Conservation (phyloP, 2,797 vertebrate species). For the Sebastes itinus region DNA sequence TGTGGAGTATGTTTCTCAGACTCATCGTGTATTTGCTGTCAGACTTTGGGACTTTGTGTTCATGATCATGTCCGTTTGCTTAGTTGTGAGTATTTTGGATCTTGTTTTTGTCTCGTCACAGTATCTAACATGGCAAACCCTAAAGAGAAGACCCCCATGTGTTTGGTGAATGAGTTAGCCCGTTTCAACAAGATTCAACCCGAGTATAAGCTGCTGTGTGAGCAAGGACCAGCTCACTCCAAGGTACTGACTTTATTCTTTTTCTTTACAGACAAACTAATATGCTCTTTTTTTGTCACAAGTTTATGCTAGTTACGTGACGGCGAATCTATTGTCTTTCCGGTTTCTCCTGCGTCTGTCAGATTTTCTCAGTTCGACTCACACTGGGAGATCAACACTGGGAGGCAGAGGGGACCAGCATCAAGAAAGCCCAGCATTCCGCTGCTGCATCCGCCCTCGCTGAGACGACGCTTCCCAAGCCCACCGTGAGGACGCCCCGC, state of each 20-base stretch:
- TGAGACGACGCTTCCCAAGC: slow-evolving; percentile 92
- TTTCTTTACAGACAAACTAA: not conserved
- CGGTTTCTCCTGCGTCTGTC: slow-evolving; percentile 11
- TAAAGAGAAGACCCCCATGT: slow-evolving; percentile 99
- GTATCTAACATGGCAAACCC: slow-evolving; percentile 98
- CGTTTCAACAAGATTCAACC: slow-evolving; percentile 97
- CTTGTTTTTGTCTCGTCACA: slow-evolving; percentile 67
- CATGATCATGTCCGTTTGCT: not conserved
- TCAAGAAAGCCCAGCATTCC: slow-evolving; percentile 96
- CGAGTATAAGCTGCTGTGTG: slow-evolving; percentile 94
- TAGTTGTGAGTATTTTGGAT: not conserved
- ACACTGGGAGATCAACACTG: slow-evolving; percentile 93
- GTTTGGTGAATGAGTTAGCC: slow-evolving; percentile 99
- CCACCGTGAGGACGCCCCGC: slow-evolving; percentile 86
- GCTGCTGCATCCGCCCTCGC: slow-evolving; percentile 91
- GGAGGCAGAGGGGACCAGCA: slow-evolving; percentile 95
- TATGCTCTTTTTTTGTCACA: not conserved
- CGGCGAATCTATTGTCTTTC: not conserved
- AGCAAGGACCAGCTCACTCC: slow-evolving; percentile 94
- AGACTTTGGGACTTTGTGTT: not conserved
- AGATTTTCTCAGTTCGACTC: slow-evolving; percentile 95
- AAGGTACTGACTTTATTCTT: slow-evolving; percentile 81
- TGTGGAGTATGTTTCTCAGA: not conserved
- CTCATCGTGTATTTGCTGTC: not conserved
- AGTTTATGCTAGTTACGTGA: not conserved